Percentiles rank a stretch among this genome's conserved stretches.
phyloP scores from a whole-genome alignment of 2,113 vertebrate genomes.

The Mellivora capensis region DNA sequence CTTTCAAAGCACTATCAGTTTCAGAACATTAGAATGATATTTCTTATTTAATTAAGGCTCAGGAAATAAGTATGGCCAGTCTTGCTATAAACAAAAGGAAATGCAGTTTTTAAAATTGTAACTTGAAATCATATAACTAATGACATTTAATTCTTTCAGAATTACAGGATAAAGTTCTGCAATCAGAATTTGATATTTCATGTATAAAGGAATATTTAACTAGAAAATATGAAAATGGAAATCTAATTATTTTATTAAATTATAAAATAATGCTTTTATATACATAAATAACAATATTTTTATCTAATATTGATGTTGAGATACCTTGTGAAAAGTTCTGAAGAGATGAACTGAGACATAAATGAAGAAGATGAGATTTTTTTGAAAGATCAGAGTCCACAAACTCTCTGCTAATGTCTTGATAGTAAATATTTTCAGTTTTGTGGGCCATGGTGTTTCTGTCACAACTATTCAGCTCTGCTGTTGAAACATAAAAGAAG shows the following conservation, averaged over 20 bases:
- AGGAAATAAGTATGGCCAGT: constrained; percentile 13
- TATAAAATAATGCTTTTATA: constrained; percentile 9
- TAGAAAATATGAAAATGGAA: neutral
- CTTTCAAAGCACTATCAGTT: neutral
- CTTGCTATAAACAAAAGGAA: constrained; percentile 30
- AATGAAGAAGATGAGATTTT: neutral
- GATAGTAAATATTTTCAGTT: neutral
- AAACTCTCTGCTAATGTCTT: neutral
- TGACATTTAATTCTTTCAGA: constrained; percentile 42
- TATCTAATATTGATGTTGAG: neutral
- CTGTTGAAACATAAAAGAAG: neutral
- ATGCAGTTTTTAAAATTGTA: neutral
- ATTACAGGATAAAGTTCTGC: constrained; percentile 2
- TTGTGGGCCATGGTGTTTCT: neutral
- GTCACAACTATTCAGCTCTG: neutral
- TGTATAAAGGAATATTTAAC: constrained; percentile 34
- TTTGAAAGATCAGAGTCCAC: neutral
- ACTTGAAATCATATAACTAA: neutral
- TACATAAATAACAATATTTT: neutral
- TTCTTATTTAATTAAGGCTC: constrained; percentile 29
- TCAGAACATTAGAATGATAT: neutral
- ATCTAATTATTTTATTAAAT: constrained; percentile 21
- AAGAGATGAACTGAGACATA: constrained; percentile 1
- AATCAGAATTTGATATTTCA: constrained; percentile 11
- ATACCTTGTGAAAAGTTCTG: constrained; percentile 20